Evolutionary conservation across 2,113 vertebrate species (phyloP).

Genomic region (Callithrix jacchus): DNA sequence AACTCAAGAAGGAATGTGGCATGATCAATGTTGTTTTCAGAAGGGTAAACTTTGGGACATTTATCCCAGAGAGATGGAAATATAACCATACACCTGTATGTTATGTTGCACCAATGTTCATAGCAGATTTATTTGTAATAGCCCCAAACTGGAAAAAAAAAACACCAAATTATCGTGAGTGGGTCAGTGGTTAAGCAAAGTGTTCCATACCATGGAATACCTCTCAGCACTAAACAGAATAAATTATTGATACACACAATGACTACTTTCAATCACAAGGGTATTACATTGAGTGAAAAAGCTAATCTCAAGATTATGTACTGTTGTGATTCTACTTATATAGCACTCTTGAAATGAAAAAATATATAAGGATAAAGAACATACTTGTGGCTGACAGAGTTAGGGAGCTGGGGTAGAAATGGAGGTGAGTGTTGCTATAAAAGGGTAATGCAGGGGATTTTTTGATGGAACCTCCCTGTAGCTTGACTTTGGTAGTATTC

Average conservation of each 20-base stretch:
- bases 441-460: not conserved
- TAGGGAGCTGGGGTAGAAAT: not conserved
- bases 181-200: not conserved
- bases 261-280: not conserved
- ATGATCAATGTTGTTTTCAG: not conserved
- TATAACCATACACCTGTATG: not conserved
- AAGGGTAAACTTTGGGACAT: not conserved
- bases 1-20: not conserved
- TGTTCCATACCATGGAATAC: not conserved
- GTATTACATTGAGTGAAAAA: not conserved
- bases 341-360: not conserved
- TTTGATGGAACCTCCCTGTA: not conserved
- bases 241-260: not conserved
- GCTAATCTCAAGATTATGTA: not conserved
- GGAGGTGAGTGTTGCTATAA: not conserved
- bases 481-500: not conserved
- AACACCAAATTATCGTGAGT: not conserved
- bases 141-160: not conserved
- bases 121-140: constrained; percentile 2
- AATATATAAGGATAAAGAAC: not conserved
- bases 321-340: not conserved
- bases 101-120: not conserved
- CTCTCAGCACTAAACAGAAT: not conserved
- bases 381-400: not conserved
- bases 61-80: constrained; percentile 27